Conservation (phyloP, 2,888 invertebrate species). For the Congeria kusceri region DNA sequence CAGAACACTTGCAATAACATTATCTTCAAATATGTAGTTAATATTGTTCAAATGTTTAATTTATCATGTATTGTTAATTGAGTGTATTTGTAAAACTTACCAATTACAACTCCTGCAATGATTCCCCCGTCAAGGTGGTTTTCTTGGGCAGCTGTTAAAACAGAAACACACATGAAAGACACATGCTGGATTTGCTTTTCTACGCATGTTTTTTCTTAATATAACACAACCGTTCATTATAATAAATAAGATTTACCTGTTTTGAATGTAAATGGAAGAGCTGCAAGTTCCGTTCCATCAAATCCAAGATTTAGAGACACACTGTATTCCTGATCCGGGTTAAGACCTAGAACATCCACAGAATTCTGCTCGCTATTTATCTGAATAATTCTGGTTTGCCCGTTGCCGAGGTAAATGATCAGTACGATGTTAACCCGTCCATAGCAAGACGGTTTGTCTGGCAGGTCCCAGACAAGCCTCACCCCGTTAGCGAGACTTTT, state of each 20-base stretch:
- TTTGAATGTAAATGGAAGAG: slow-evolving; percentile 39
- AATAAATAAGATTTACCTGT: too few relatives aligned
- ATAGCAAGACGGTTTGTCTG: slow-evolving; percentile 48
- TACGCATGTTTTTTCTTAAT: too few relatives aligned
- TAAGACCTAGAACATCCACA: slow-evolving; percentile 42
- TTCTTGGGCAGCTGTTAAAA: slow-evolving; percentile 29
- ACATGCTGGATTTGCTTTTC: background rate
- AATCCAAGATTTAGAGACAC: slow-evolving; percentile 30
- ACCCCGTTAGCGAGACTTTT: slow-evolving; percentile 36
- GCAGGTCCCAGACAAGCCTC: slow-evolving; percentile 47
- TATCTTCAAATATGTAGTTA: background rate
- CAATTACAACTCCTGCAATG: slow-evolving; percentile 21
- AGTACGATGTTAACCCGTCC: slow-evolving; percentile 39
- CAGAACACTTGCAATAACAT: too few relatives aligned
- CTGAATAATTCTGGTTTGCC: slow-evolving; percentile 4
- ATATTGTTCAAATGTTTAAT: background rate
- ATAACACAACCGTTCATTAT: too few relatives aligned
- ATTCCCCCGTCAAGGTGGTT: slow-evolving; percentile 12
- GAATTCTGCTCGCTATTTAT: slow-evolving; percentile 39
- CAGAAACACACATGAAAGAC: background rate
- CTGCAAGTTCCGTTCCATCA: slow-evolving; percentile 28
- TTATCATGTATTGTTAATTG: too few relatives aligned
- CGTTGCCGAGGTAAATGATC: slow-evolving; percentile 15
- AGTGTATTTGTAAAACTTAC: too few relatives aligned
- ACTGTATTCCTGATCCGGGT: slow-evolving; percentile 49